phyloP scores from a whole-genome alignment of 2,113 vertebrate genomes.

The Oriolus oriolus region DNA sequence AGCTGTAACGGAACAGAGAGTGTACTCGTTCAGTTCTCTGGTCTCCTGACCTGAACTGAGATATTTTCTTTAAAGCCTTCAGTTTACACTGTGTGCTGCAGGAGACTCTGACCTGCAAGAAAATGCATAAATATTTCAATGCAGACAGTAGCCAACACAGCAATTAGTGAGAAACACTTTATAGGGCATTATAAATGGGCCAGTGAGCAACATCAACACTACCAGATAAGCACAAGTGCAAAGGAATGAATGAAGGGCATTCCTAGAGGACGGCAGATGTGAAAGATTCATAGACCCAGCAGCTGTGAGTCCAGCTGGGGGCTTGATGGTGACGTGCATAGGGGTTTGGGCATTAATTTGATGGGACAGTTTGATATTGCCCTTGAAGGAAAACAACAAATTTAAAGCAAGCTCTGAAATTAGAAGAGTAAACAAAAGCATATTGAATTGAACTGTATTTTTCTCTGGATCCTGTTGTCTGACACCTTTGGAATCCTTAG shows the following conservation, averaged over 20 bases:
- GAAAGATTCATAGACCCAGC: conserved; percentile 24
- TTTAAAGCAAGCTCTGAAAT: conserved; percentile 1
- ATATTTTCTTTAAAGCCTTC: neutral
- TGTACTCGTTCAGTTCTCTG: neutral
- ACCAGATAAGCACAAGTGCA: neutral
- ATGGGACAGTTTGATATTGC: neutral
- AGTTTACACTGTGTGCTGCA: conserved; percentile 5
- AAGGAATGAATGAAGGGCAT: conserved; percentile 25
- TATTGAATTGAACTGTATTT: neutral
- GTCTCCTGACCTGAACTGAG: neutral
- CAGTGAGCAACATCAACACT: neutral
- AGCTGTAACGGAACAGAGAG: neutral
- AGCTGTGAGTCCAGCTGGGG: conserved; percentile 40
- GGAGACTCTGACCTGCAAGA: conserved; percentile 13
- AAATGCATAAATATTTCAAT: conserved; percentile 29
- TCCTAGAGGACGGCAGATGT: conserved; percentile 30
- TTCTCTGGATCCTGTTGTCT: neutral
- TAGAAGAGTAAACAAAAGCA: neutral
- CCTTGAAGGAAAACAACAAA: neutral
- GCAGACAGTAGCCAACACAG: neutral
- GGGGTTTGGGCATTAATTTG: conserved; percentile 27
- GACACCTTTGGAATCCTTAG: neutral
- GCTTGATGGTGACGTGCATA: neutral
- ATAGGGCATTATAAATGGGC: neutral
- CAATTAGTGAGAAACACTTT: conserved; percentile 1